Percentiles rank a stretch among this genome's conserved stretches.
Conservation (phyloP, 2,888 invertebrate species). For the Rotaria socialis region DNA sequence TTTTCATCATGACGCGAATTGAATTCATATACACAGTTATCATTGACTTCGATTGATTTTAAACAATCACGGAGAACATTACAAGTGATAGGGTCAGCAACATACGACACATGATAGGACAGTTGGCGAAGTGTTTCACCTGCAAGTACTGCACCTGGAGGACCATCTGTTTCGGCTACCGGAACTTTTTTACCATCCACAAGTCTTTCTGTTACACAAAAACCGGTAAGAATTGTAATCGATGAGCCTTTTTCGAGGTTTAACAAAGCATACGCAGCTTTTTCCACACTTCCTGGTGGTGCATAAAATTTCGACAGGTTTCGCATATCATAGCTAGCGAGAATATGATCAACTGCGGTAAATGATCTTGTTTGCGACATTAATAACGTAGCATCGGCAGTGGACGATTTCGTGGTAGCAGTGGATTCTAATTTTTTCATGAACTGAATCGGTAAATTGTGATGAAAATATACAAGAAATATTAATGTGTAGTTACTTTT, state of each 20-base stretch:
- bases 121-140: background rate
- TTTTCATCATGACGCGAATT: background rate
- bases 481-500: no score
- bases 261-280: background rate
- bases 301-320: constrained; percentile 4
- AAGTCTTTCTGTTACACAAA: background rate
- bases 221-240: background rate
- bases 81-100: background rate
- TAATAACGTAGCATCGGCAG: no score
- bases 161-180: background rate
- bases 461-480: no score
- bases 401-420: no score
- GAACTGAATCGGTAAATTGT: no score
- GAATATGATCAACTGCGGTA: background rate
- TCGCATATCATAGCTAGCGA: background rate
- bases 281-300: background rate
- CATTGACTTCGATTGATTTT: background rate
- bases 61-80: background rate
- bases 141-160: background rate
- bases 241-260: background rate
- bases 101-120: background rate
- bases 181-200: background rate
- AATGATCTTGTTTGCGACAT: background rate
- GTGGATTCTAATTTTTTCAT: no score
- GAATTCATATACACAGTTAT: background rate